These are phyloP conservation scores for Oenanthe melanoleuca DNA, from an alignment of 2,113 vertebrate species.

Conservation along the genomic window DNA sequence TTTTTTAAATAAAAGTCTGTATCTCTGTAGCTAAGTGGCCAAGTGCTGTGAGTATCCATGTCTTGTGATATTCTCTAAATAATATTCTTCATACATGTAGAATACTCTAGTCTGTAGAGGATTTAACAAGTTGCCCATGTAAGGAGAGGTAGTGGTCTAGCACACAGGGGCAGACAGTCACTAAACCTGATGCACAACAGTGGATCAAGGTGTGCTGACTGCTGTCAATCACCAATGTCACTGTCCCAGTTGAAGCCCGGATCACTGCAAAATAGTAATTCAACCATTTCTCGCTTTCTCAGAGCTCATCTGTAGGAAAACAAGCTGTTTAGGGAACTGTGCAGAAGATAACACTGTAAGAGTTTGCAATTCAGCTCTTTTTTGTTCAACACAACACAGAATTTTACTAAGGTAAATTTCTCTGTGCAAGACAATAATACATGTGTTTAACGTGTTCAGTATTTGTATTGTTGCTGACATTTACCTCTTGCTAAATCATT, in stretches of 20 bases:
- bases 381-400: neutral
- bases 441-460: neutral
- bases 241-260: neutral
- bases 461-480: neutral
- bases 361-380: neutral
- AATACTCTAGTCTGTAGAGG: neutral
- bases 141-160: neutral
- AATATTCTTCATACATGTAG: neutral
- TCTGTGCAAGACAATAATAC: neutral
- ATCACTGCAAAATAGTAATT: neutral
- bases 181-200: neutral
- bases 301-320: neutral
- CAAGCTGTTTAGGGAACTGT: neutral
- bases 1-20: neutral
- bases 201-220: neutral
- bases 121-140: neutral
- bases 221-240: neutral
- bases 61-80: neutral
- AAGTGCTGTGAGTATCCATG: neutral
- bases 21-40: neutral
- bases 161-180: neutral
- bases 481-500: conserved; percentile 1
- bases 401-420: neutral
- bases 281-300: neutral
- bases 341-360: neutral